Conservation (phyloP, 2,888 invertebrate genomes). For the Apocheima hispidaria region DNA sequence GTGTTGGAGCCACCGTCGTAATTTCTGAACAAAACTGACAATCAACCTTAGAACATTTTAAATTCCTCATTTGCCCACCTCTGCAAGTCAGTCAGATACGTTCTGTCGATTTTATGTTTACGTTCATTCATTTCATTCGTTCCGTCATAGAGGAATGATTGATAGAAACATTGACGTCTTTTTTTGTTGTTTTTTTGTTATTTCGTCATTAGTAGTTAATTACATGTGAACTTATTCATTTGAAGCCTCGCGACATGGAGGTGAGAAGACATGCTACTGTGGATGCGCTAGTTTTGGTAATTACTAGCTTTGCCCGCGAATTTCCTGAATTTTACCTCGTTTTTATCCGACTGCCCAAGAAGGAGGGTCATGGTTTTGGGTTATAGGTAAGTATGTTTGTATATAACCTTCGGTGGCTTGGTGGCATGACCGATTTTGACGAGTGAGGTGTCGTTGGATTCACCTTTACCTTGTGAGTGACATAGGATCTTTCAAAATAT, state of each 20-base stretch:
- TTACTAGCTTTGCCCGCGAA: not conserved
- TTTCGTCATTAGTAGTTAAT: slow-evolving; percentile 80
- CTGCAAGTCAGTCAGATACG: not conserved
- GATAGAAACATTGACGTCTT: slow-evolving; percentile 79
- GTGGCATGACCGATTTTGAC: too few species aligned
- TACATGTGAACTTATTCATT: slow-evolving; percentile 81
- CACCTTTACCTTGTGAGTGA: too few species aligned
- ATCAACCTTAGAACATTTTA: not conserved
- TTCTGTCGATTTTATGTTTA: slow-evolving; percentile 13
- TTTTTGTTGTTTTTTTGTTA: slow-evolving; percentile 62
- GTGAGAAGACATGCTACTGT: slow-evolving; percentile 41
- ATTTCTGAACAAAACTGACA: not conserved
- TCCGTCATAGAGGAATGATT: slow-evolving; percentile 75
- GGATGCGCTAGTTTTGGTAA: slow-evolving; percentile 49
- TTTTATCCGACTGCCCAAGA: too few species aligned
- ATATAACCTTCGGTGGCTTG: too few species aligned
- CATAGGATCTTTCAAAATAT: too few species aligned
- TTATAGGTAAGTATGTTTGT: too few species aligned
- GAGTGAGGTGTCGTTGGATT: too few species aligned
- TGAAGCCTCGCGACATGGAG: slow-evolving; percentile 61
- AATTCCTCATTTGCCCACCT: not conserved
- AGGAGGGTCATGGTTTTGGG: too few species aligned
- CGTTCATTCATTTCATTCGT: slow-evolving; percentile 52
- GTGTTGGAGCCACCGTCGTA: not conserved
- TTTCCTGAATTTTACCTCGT: slow-evolving; percentile 8